Conservation (phyloP, 2,888 invertebrate species). For the Cinara cedri region DNA sequence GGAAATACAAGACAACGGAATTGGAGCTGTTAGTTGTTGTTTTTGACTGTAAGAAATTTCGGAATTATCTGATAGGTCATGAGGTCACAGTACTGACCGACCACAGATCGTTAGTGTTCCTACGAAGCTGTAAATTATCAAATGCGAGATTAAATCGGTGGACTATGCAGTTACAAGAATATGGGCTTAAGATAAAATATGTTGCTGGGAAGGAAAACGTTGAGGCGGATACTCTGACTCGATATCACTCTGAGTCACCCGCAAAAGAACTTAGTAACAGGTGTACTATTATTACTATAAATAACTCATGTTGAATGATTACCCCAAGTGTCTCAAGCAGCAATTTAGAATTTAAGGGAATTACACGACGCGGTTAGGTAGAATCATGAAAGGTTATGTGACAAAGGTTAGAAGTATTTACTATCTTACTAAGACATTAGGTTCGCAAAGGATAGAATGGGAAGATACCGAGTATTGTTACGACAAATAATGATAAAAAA, state of each 20-base stretch:
- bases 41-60: neutral
- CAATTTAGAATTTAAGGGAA: too few species aligned
- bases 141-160: neutral
- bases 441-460: too few species aligned
- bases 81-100: neutral
- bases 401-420: neutral
- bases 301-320: too few species aligned
- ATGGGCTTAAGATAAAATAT: neutral
- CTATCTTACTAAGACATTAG: too few species aligned
- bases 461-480: neutral
- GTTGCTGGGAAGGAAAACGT: neutral
- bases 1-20: neutral
- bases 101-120: neutral
- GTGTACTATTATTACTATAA: too few species aligned
- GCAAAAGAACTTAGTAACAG: neutral
- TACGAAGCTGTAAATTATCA: neutral
- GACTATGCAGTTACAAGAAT: neutral
- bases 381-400: neutral
- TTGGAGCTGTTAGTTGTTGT: neutral
- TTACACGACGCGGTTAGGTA: neutral
- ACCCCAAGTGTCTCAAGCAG: too few species aligned
- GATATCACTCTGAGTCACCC: neutral
- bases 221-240: neutral
- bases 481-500: neutral
- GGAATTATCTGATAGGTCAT: neutral